phyloP scores from a whole-genome alignment of 1,140 invertebrate genomes.

The Thaumatotibia leucotreta region DNA sequence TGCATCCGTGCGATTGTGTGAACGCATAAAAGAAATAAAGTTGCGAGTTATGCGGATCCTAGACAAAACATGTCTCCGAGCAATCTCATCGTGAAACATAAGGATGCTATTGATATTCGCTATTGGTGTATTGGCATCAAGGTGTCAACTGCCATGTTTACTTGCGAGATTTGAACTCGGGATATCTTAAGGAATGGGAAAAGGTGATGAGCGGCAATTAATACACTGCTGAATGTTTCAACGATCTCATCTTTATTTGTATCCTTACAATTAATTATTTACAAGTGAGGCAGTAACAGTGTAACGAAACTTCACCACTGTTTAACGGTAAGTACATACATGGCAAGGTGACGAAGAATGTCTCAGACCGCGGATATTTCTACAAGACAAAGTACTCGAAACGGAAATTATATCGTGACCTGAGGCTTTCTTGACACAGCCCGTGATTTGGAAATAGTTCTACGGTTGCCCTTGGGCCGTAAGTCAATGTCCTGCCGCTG shows the following conservation, averaged over 20 bases:
- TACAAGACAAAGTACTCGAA: too few species aligned
- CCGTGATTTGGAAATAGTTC: background rate
- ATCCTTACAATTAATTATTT: conserved; percentile 66
- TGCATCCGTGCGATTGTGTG: too few species aligned
- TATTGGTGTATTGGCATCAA: too few species aligned
- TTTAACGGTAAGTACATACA: conserved; percentile 18
- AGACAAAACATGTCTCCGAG: too few species aligned
- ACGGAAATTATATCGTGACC: background rate
- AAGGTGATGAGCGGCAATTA: conserved; percentile 24
- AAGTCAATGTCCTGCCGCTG: background rate
- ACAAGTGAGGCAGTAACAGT: conserved; percentile 74
- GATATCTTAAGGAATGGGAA: background rate
- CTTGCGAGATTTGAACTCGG: too few species aligned
- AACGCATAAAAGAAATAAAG: too few species aligned
- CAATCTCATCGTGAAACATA: too few species aligned
- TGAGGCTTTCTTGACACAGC: background rate
- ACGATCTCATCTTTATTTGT: conserved; percentile 72
- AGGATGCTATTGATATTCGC: too few species aligned
- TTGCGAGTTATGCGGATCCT: too few species aligned
- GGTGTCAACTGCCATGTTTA: too few species aligned
- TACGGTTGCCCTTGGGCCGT: background rate
- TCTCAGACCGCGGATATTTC: background rate
- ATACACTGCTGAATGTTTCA: conserved; percentile 53
- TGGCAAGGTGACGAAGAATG: background rate
- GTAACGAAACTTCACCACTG: conserved; percentile 52